Conservation (phyloP, 1,140 invertebrate genomes). For the Melanaphis sacchari region DNA sequence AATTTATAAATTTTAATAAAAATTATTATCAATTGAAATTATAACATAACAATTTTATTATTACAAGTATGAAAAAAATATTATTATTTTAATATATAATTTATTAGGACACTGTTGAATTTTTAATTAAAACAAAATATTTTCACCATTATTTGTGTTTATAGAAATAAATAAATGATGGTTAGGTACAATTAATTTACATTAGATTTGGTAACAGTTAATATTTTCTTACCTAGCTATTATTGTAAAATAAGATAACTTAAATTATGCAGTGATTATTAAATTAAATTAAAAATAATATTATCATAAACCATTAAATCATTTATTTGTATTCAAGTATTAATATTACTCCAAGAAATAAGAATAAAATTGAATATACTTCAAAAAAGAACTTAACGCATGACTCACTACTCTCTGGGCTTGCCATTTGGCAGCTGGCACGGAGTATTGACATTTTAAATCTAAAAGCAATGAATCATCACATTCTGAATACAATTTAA, state of each 20-base stretch:
- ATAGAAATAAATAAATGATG: background rate
- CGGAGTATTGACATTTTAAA: background rate
- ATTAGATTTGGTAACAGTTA: background rate
- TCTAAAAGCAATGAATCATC: conserved; percentile 23
- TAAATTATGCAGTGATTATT: too few relatives aligned
- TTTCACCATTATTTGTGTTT: background rate
- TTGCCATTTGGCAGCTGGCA: background rate
- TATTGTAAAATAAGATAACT: too few relatives aligned
- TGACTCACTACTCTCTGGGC: background rate
- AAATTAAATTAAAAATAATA: too few relatives aligned
- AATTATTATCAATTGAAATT: background rate
- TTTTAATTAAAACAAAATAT: background rate
- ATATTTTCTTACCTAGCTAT: background rate
- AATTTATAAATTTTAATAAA: background rate
- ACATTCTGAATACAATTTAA: conserved; percentile 10
- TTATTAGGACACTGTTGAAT: background rate
- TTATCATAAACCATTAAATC: too few relatives aligned
- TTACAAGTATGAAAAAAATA: background rate
- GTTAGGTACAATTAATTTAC: background rate
- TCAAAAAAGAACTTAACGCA: conserved; percentile 8
- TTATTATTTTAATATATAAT: background rate
- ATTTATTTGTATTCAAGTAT: too few relatives aligned
- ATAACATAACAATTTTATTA: background rate
- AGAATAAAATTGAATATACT: background rate
- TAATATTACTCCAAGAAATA: background rate